A percentile compares a stretch with the other conserved stretches of the same genome.
Evolutionary conservation across 2,113 vertebrate genomes (phyloP).

Genomic region (Brachionichthys hirsutus): DNA sequence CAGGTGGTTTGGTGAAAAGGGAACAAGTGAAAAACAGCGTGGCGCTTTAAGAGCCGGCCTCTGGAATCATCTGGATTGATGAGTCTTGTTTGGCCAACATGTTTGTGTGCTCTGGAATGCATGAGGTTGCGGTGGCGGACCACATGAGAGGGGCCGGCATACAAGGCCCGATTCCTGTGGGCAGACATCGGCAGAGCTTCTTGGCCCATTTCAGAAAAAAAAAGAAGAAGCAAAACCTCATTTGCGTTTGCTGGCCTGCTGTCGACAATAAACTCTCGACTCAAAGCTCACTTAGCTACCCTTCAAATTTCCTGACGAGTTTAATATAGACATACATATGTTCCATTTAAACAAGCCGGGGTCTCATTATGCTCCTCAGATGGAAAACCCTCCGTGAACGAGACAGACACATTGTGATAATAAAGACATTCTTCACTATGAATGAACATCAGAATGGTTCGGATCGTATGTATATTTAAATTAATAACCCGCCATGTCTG

Average conservation of each 20-base stretch:
- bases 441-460: slow-evolving; percentile 40
- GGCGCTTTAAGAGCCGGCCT: slow-evolving; percentile 67
- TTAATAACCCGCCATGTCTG: slow-evolving; percentile 49
- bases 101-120: slow-evolving; percentile 80
- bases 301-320: slow-evolving; percentile 40
- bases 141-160: slow-evolving; percentile 73
- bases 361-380: slow-evolving; percentile 31
- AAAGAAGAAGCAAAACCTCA: slow-evolving; percentile 48
- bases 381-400: slow-evolving; percentile 31
- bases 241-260: slow-evolving; percentile 65
- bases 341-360: slow-evolving; percentile 18
- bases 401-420: slow-evolving; percentile 29
- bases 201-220: slow-evolving; percentile 60
- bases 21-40: slow-evolving; percentile 77
- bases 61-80: slow-evolving; percentile 74
- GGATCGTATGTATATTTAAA: slow-evolving; percentile 54
- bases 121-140: slow-evolving; percentile 72
- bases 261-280: slow-evolving; percentile 64
- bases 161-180: slow-evolving; percentile 76
- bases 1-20: slow-evolving; percentile 75
- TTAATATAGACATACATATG: slow-evolving; percentile 30
- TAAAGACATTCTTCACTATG: slow-evolving; percentile 29
- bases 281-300: slow-evolving; percentile 34
- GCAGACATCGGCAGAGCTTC: slow-evolving; percentile 69
- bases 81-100: slow-evolving; percentile 79